phyloP scores from a whole-genome alignment of 1,140 invertebrate species.

The Macrotrachela quadricornifera region DNA sequence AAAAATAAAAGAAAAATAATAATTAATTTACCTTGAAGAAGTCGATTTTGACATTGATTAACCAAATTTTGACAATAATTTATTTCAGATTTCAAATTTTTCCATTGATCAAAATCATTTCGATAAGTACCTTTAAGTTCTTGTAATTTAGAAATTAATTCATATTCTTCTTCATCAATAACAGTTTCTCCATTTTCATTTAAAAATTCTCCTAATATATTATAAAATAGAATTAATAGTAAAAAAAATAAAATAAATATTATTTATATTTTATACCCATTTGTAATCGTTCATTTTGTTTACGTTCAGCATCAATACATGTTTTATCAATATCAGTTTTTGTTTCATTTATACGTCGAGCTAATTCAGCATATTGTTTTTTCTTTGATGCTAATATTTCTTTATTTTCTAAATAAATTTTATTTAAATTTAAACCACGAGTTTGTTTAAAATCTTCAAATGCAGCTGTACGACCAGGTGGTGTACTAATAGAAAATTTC shows the following conservation, averaged over 20 bases:
- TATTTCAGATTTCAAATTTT: constrained; percentile 24
- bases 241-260: neutral
- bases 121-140: constrained; percentile 23
- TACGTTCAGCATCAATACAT: constrained; percentile 15
- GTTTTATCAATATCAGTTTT: constrained; percentile 26
- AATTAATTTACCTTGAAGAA: constrained; percentile 21
- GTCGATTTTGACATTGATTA: constrained; percentile 26
- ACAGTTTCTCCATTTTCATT: constrained; percentile 30
- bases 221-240: neutral
- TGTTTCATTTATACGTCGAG: constrained; percentile 22
- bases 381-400: constrained; percentile 26
- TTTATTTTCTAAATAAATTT: constrained; percentile 29
- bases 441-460: constrained; percentile 32
- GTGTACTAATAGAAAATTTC: constrained; percentile 14
- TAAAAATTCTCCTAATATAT: neutral
- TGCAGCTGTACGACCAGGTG: constrained; percentile 21
- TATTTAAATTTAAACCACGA: constrained; percentile 25
- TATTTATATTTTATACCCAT: constrained; percentile 13
- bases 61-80: constrained; percentile 30
- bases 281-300: constrained; percentile 20
- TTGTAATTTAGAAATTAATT: constrained; percentile 24
- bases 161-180: constrained; percentile 29
- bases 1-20: neutral
- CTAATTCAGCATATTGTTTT: constrained; percentile 24
- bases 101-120: constrained; percentile 22